These are phyloP conservation scores for Limnephilus marmoratus DNA, from an alignment of 2,888 invertebrate species.

Conservation along the genomic window DNA sequence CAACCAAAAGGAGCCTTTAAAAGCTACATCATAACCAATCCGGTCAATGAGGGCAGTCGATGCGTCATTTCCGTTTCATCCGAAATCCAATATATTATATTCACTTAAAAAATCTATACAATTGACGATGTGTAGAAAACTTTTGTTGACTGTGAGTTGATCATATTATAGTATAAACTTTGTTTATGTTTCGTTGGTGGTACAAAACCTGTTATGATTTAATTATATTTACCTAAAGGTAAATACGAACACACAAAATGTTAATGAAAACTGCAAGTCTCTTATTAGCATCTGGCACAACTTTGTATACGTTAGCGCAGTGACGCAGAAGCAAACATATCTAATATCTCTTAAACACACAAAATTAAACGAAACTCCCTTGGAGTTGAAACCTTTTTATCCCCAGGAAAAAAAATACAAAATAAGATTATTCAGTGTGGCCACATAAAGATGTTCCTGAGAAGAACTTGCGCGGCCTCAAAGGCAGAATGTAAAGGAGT, in stretches of 20 bases:
- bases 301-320: neutral
- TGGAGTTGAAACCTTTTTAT: neutral
- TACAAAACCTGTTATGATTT: no score
- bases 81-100: no score
- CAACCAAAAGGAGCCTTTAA: no score
- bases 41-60: no score
- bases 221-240: no score
- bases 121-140: no score
- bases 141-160: no score
- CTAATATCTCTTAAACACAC: neutral
- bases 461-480: constrained; percentile 4
- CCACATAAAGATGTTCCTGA: constrained; percentile 17
- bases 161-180: no score
- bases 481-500: constrained; percentile 33
- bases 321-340: neutral
- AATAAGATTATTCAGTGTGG: neutral
- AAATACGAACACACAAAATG: neutral
- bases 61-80: no score
- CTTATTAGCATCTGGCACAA: neutral
- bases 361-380: neutral
- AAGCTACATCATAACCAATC: no score
- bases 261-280: neutral
- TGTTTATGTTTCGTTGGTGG: no score
- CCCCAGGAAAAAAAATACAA: neutral
- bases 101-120: no score